Conservation (phyloP, 2,113 vertebrate species). For the Syrmaticus mikado region DNA sequence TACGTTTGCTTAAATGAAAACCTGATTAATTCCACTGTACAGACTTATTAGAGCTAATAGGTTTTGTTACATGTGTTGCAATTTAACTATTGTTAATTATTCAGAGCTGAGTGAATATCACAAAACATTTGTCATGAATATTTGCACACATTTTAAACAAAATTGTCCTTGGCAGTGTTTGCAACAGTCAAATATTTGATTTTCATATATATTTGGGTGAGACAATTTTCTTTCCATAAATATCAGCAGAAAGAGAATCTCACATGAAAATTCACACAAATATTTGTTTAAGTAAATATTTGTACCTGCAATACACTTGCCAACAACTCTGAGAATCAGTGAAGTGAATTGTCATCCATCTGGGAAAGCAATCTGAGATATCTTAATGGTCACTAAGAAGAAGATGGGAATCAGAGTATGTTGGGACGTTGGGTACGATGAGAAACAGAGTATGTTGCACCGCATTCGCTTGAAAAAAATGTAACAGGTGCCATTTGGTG, state of each 20-base stretch:
- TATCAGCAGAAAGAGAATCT: constrained; percentile 39
- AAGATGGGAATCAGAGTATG: neutral
- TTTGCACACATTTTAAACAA: constrained; percentile 74
- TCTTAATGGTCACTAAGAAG: neutral
- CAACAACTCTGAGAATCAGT: neutral
- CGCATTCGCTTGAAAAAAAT: neutral
- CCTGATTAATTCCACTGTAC: constrained; percentile 72
- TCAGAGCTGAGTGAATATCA: constrained; percentile 65
- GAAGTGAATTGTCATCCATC: neutral
- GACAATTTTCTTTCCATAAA: constrained; percentile 45
- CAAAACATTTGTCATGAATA: constrained; percentile 73
- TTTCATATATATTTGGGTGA: constrained; percentile 59
- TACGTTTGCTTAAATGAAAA: constrained; percentile 71
- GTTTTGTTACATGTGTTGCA: constrained; percentile 71
- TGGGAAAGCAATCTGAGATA: neutral
- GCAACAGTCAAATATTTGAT: constrained; percentile 73
- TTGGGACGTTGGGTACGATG: no score
- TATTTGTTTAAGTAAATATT: constrained; percentile 49
- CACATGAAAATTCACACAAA: constrained; percentile 40
- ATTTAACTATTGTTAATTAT: constrained; percentile 72
- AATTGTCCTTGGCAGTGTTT: constrained; percentile 67
- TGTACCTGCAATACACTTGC: neutral
- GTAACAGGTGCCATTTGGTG: no score
- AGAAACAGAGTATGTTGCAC: neutral
- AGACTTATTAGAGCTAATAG: constrained; percentile 68